Evolutionary conservation across 2,797 vertebrate genomes (phyloP).

Genomic region (Yasuhikotakia modesta): DNA sequence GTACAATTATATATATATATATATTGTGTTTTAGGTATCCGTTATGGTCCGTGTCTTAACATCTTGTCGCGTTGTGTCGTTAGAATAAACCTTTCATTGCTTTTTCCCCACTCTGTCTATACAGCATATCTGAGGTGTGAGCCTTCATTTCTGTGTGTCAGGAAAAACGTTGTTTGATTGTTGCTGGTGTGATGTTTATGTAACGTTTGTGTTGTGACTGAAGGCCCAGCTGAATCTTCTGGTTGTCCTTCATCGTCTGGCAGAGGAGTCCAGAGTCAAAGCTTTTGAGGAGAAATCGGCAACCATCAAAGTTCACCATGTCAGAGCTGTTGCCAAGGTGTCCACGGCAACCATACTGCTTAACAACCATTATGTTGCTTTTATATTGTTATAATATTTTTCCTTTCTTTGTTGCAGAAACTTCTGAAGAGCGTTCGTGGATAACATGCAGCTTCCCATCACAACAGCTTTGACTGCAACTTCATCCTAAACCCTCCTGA

Average conservation of each 20-base stretch:
- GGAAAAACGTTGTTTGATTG: too few relatives aligned
- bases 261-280: slow-evolving; percentile 83
- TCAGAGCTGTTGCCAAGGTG: slow-evolving; percentile 79
- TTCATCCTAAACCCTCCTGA: too few relatives aligned
- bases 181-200: too few relatives aligned
- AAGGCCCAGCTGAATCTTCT: slow-evolving; percentile 87
- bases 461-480: slow-evolving; percentile 6
- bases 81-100: too few relatives aligned
- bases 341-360: neutral
- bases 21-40: too few relatives aligned
- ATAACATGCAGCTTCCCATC: slow-evolving; percentile 44
- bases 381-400: neutral
- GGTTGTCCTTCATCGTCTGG: slow-evolving; percentile 84
- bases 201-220: slow-evolving; percentile 19
- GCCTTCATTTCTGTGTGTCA: too few relatives aligned
- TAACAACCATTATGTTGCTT: neutral
- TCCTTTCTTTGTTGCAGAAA: slow-evolving; percentile 56
- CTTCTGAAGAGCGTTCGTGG: slow-evolving; percentile 62
- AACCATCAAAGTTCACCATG: slow-evolving; percentile 81
- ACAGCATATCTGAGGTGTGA: too few relatives aligned
- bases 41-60: too few relatives aligned
- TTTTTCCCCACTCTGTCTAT: too few relatives aligned
- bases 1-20: too few relatives aligned
- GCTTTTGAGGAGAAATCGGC: slow-evolving; percentile 83
- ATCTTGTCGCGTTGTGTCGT: too few relatives aligned